Evolutionary conservation across 2,888 invertebrate species (phyloP), one percentile per base, ranked within the genome.

Genomic region (Callyntrura sp.): DNA sequence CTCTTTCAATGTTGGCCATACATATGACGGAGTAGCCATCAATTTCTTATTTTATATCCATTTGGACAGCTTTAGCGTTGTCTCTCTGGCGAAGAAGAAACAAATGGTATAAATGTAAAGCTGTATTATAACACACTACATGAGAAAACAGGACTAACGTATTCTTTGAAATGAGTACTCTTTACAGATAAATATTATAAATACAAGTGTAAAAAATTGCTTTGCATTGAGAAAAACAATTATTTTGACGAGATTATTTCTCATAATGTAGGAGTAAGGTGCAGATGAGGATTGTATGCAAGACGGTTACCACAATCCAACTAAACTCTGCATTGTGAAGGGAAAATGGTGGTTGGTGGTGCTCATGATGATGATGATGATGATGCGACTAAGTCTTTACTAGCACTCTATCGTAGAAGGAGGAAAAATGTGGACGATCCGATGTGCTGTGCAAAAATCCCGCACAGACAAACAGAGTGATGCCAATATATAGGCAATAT

Each of bases 181-280:
- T n/a, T 51, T 51, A 35, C 35, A 35, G 35, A 35, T 35, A 35
- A 51, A 51, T 51, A 51, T 51, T 51, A 51, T 14, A 12, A 51
- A 51, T 51, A 14, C 51, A 1, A 5, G 68, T 17, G 68, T 68
- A 68, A 68, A 43, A 43, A n/a, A 43, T 43, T 0, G 17, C 3
- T 68, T 68, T 68, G 43, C 68, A 43, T 68, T 68, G 68, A 43
- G 35, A 68, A 43, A 43, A 43, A 68, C 17, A 43, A 68, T 68
- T 35, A 65, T 23, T 23, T 68, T 35, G 35, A 68, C 35, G n/a
- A 68, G 68, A 68, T 68, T 68, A 68, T 35, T 68, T 68, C 68
- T 68, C 68, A 68, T 43, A 43, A 68, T 68, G 68, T 0, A 35
- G 35, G 43, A 5, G 14, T 68, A 28, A 23, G 62, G 25, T 35